A percentile compares a stretch with the other conserved stretches of the same genome.
These are phyloP conservation scores for Trypoxylon attenuatum DNA, from an alignment of 2,888 invertebrate genomes.

Conservation along the genomic window DNA sequence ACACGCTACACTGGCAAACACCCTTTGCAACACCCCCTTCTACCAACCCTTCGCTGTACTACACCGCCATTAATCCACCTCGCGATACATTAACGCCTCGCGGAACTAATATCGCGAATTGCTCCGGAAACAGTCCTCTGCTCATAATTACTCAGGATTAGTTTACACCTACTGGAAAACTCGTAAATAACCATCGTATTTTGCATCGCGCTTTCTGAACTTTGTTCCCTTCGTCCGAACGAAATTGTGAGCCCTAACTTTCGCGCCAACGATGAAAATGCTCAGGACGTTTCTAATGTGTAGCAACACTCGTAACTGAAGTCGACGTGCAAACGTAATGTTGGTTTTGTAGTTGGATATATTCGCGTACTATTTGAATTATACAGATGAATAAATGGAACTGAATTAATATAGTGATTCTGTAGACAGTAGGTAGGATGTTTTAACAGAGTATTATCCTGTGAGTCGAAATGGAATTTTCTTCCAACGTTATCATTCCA, in stretches of 20 bases:
- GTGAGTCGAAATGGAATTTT: too few species aligned
- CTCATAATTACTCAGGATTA: slow-evolving; percentile 24
- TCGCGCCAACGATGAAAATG: too few species aligned
- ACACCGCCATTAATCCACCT: slow-evolving; percentile 19
- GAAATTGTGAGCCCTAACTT: not conserved
- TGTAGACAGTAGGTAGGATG: too few species aligned
- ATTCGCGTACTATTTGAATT: too few species aligned
- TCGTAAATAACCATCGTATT: not conserved
- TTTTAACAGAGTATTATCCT: too few species aligned
- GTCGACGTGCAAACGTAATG: too few species aligned
- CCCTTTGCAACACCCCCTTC: not conserved
- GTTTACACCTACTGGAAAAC: slow-evolving; percentile 2
- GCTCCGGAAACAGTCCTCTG: not conserved
- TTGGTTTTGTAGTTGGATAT: too few species aligned
- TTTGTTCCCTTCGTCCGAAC: not conserved
- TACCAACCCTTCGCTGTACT: not conserved
- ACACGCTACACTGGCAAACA: not conserved
- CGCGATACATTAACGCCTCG: slow-evolving; percentile 17
- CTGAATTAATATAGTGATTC: too few species aligned
- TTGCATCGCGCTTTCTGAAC: not conserved
- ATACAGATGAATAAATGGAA: too few species aligned
- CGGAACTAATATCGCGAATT: slow-evolving; percentile 4
- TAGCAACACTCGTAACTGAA: too few species aligned
- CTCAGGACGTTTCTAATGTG: too few species aligned
- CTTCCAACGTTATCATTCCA: too few species aligned